Base-by-base conservation (phyloP, 2,113 vertebrate species). In the Phycodurus eques region DNA sequence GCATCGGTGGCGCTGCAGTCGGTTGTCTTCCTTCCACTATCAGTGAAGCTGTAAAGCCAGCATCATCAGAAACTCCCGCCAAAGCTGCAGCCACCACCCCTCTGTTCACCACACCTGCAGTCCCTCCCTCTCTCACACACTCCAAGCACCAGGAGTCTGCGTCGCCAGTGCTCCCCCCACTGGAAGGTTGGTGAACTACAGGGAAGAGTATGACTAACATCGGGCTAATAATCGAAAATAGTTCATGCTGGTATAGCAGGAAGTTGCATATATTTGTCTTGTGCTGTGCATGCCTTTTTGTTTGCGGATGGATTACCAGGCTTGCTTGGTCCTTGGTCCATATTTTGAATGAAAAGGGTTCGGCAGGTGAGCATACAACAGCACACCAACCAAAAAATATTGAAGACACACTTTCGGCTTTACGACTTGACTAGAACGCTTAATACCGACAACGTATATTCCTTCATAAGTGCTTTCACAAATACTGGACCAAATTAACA, bases 111-210 rank as follows among this genome's bases (percentile, higher is more conserved):
- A 83, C 91, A 64, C 88, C 86, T 11, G 67, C 87, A 76, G 88
- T 78, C 79, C 80, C 86, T 70, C 79, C 89, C 80, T 88, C 84
- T 89, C 84, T 88, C 78, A 87, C 88, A 90, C 88, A 82, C 76
- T 85, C 91, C 87, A 89, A 90, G 79, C 81, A 85, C 79, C 90
- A 80, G 92, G 87, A 93, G 81, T 88, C 89, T 82, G 84, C 83
- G 70, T 80, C 82, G 86, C 84, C 89, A 91, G 88, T 87, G 85
- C 89, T 88, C 83, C 85, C 90, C 89, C 83, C 80, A 83, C 74
- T 90, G 89, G 91, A 93, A 93, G 93, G 93, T 93, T 93, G 92
- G 93, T 93, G 92, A 91, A 92, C 85, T 88, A 78, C 87, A 87
- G 85, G 83, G 73, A 87, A 87, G 81, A 90, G 80, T 79, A 71